These are phyloP conservation scores for Drosophila parvula DNA, from an alignment of 1,140 invertebrate genomes.

Conservation along the genomic window DNA sequence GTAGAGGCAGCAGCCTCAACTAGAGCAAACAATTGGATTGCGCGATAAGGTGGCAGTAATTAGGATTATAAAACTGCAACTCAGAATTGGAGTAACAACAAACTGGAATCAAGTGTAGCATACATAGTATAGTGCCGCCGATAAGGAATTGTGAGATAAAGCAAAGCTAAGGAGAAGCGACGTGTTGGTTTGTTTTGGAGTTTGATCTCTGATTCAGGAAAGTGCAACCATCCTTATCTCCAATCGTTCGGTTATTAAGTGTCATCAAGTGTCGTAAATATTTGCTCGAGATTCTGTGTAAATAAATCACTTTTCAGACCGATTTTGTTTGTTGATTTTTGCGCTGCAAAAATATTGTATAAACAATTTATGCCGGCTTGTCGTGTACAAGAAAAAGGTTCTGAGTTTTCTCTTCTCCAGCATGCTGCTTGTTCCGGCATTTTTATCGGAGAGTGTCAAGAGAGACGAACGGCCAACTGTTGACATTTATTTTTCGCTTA, in stretches of 20 bases:
- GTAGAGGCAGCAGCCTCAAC: slow-evolving; percentile 11
- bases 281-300: slow-evolving; percentile 1
- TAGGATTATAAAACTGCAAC: slow-evolving; percentile 67
- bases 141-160: slow-evolving; percentile 31
- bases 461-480: background rate
- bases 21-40: slow-evolving; percentile 29
- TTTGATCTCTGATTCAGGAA: slow-evolving; percentile 7
- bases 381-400: background rate
- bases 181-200: background rate
- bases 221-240: slow-evolving; percentile 2
- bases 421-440: slow-evolving; percentile 13
- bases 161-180: background rate
- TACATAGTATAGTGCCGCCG: slow-evolving; percentile 16
- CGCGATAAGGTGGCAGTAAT: slow-evolving; percentile 35
- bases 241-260: slow-evolving; percentile 8
- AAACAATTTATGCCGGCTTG: slow-evolving; percentile 38
- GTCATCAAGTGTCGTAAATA: slow-evolving; percentile 35
- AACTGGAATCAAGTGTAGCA: slow-evolving; percentile 14
- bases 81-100: slow-evolving; percentile 50
- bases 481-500: slow-evolving; percentile 10
- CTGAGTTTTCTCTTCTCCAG: background rate
- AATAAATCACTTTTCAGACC: slow-evolving; percentile 16
- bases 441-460: slow-evolving; percentile 7
- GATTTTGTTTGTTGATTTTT: slow-evolving; percentile 26
- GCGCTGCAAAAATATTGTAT: slow-evolving; percentile 6